Conservation (phyloP, 1,140 invertebrate genomes). For the Ceratina australensis region DNA sequence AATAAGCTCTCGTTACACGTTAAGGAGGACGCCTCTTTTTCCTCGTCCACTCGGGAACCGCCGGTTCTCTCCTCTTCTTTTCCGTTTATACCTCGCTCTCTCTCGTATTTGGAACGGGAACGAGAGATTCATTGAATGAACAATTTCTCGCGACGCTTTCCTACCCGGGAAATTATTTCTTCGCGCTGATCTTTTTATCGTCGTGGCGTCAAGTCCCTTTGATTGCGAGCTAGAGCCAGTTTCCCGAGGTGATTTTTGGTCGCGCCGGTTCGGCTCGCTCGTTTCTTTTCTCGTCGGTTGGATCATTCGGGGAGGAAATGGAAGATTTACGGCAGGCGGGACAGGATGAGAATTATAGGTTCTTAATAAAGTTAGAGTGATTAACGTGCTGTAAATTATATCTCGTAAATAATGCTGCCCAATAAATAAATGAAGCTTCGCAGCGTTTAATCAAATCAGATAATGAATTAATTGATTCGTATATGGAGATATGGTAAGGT, state of each 20-base stretch:
- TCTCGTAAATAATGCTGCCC: no score
- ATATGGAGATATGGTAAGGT: no score
- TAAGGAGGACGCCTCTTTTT: slow-evolving; percentile 38
- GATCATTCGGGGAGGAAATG: no score
- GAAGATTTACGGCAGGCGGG: not conserved
- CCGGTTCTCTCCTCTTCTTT: not conserved
- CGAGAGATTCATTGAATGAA: slow-evolving; percentile 49
- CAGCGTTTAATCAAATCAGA: no score
- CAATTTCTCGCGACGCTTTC: slow-evolving; percentile 41
- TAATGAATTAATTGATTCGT: no score
- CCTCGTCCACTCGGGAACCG: slow-evolving; percentile 16
- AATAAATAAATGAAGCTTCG: not conserved
- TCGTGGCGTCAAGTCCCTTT: slow-evolving; percentile 3
- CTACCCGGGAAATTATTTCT: slow-evolving; percentile 33
- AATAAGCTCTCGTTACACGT: slow-evolving; percentile 62
- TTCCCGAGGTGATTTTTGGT: slow-evolving; percentile 1
- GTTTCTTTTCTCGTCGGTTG: not conserved
- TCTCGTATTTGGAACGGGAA: not conserved
- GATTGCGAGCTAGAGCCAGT: slow-evolving; percentile 22
- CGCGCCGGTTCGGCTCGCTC: not conserved
- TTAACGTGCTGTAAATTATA: no score
- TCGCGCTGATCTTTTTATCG: slow-evolving; percentile 6
- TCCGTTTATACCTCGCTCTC: not conserved
- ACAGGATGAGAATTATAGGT: not conserved
- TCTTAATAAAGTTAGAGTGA: not conserved